Conservation (phyloP, 2,113 vertebrate genomes). For the Suncus etruscus region DNA sequence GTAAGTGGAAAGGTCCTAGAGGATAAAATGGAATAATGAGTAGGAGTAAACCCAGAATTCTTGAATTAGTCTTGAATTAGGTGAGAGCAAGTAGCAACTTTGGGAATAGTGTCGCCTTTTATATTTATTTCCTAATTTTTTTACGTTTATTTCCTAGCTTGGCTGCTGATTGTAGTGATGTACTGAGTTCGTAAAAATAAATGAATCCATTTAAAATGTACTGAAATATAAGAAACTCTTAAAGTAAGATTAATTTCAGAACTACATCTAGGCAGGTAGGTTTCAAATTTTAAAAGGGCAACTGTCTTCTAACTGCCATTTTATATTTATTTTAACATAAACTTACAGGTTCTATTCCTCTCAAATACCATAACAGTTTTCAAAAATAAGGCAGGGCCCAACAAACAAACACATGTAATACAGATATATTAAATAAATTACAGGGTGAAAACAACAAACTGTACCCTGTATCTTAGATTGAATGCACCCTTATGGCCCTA, state of each 20-base stretch:
- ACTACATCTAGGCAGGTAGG: background rate
- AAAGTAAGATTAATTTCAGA: conserved; percentile 3
- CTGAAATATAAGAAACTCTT: conserved; percentile 3
- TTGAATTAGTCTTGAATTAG: background rate
- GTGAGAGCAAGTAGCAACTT: too few relatives aligned
- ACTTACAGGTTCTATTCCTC: background rate
- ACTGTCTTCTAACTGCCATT: conserved; percentile 1
- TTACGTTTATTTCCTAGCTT: background rate
- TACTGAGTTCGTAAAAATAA: conserved; percentile 26
- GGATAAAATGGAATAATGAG: fast-evolving
- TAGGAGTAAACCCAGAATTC: too few relatives aligned
- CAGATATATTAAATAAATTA: background rate
- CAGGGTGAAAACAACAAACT: background rate
- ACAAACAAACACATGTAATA: background rate
- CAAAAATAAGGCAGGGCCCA: conserved; percentile 16
- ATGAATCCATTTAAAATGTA: background rate
- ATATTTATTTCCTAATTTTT: too few relatives aligned
- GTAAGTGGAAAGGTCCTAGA: background rate
- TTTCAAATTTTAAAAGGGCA: background rate
- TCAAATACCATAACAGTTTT: conserved; percentile 5
- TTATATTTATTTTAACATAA: background rate
- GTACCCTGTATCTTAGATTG: background rate
- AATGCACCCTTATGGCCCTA: background rate
- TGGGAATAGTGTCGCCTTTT: background rate
- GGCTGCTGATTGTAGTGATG: background rate